phyloP scores from a whole-genome alignment of 2,888 invertebrate species.

The Tachina fera region DNA sequence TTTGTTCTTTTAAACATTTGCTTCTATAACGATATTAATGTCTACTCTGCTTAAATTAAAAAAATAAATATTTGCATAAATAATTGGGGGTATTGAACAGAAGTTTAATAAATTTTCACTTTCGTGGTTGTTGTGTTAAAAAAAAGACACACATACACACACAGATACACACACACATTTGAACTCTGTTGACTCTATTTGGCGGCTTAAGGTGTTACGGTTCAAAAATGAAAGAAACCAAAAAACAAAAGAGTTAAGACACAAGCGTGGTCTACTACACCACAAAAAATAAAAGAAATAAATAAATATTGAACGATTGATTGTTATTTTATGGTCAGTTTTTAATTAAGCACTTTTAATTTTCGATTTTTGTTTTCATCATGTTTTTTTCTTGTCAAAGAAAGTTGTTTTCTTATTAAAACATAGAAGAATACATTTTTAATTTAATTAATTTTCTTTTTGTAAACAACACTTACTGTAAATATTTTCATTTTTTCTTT shows the following conservation, averaged over 20 bases:
- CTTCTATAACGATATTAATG: neutral
- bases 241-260: constrained; percentile 61
- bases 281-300: neutral
- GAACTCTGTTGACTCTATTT: constrained; percentile 21
- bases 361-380: constrained; percentile 4
- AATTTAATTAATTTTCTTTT: constrained; percentile 1
- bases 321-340: neutral
- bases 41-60: neutral
- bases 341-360: neutral
- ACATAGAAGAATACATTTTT: neutral
- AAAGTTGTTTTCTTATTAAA: neutral
- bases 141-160: neutral
- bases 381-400: neutral
- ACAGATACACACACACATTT: neutral
- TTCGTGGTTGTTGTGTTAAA: neutral
- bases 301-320: neutral
- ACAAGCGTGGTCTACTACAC: constrained; percentile 11
- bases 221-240: neutral
- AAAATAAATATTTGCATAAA: constrained; percentile 48
- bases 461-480: constrained; percentile 62
- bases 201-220: too few relatives aligned
- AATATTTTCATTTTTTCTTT: constrained; percentile 59
- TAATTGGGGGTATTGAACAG: constrained; percentile 23
- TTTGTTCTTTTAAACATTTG: constrained; percentile 7
- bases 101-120: neutral